A percentile compares a stretch with the other conserved stretches of the same genome.
phyloP scores from a whole-genome alignment of 2,797 vertebrate species.

The Spinus olivaceus region DNA sequence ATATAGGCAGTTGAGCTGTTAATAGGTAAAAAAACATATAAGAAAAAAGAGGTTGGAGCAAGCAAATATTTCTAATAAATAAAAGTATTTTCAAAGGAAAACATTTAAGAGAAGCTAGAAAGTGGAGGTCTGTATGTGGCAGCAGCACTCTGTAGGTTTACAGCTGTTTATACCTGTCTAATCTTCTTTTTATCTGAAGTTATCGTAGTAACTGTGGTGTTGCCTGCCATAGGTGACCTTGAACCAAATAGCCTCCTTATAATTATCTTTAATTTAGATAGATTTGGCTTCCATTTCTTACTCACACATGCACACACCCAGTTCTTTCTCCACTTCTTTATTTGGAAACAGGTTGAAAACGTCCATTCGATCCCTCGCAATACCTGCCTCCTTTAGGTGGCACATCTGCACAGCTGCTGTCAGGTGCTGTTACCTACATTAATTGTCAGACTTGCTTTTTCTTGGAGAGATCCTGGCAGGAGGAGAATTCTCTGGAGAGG shows the following conservation, averaged over 20 bases:
- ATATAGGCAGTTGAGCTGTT: neutral
- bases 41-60: neutral
- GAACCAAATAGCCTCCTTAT: neutral
- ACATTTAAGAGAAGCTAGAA: neutral
- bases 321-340: neutral
- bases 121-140: neutral
- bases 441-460: neutral
- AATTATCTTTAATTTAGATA: neutral
- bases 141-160: neutral
- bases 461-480: neutral
- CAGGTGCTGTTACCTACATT: neutral
- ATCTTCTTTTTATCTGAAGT: neutral
- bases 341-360: neutral
- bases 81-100: neutral
- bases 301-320: neutral
- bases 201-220: neutral
- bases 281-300: neutral
- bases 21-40: neutral
- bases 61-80: neutral
- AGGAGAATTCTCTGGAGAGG: neutral
- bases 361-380: accelerated
- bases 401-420: constrained; percentile 8
- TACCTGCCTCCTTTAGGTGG: neutral
- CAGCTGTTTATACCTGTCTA: neutral
- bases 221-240: neutral